Base-by-base conservation (phyloP, 1,140 invertebrate species). In the Apis florea region DNA sequence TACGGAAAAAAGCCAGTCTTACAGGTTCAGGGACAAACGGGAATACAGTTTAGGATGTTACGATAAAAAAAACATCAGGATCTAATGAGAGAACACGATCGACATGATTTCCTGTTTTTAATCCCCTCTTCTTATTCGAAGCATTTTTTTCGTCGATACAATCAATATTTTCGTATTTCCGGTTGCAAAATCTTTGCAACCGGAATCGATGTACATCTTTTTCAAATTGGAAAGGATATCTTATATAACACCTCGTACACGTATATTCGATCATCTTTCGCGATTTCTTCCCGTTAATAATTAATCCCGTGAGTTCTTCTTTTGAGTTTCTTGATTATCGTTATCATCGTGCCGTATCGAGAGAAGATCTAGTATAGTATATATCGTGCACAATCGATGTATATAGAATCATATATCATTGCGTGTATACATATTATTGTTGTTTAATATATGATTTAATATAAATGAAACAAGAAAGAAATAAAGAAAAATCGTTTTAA, bases 1-100 rank as follows among this genome's bases (percentile, higher is more conserved):
- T 86, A 88, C 85, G 82, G 86, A 85, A 85, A 91, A 89, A 90
- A 90, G 91, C 86, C 87, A 85, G 88, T 90, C 89, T 91, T 89
- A 79, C 88, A 90, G 89, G 90, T 92, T 91, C 89, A 90, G 83
- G 91, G 91, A 90, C 89, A 84, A 63, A 71, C 56, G 58, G 76
- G 87, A 76, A 87, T 77, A 83, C 61, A 49, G 56, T 85, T 88
- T 88, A 77, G 86, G 94, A 54, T 83, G 51, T 47, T 63, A 19
- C 19, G 66, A 82, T 86, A n/a, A 40, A n/a, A 26, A n/a, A n/a
- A 63, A 54, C 49, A 83, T 56, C 24, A 54, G n/a, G 47, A 47
- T 77, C 76, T 53, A 58, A 79, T 59, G 8, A 12, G n/a, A 5
- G 5, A n/a, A 8, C 5, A 12, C 59, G 31, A 47, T 21, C 54